Base-by-base conservation (phyloP, 1,140 invertebrate species). In the Manduca sexta region DNA sequence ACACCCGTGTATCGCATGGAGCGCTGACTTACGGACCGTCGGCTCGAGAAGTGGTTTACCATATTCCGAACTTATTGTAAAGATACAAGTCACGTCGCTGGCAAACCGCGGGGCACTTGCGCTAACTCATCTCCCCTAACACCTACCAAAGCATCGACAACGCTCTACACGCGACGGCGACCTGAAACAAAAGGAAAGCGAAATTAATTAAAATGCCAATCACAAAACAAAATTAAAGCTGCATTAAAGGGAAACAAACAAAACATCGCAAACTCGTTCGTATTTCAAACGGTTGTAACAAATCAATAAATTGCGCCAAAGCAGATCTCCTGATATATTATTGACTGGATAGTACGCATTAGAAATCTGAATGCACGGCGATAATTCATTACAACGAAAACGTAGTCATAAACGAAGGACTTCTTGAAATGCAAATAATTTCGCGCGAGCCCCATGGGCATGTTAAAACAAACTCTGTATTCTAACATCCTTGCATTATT, bases 151-250 rank as follows among this genome's bases (percentile, higher is more conserved):
- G 54, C 49, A 67, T 65, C 52, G 63, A 71, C 54, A 65, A 69
- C 60, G 60, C 49, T 60, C 65, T 63, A 73, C 66, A 69, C 72
- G 56, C 71, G 77, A 70, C 74, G 75, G 71, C 78, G 74, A 87
- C 84, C 86, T 87, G 84, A 73, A 87, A 87, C 86, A 87, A 87
- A 87, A 86, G 76, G 65, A 86, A 86, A 86, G 84, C 84, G 68
- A 86, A 87, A 86, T 87, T 86, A 87, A 86, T 86, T 57, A 80
- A 80, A 84, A 68, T 75, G 80, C 78, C 78, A 82, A 82, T 80
- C 44, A 80, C 69, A 78, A 72, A 76, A 65, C 47, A 67, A 67
- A 64, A 61, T 56, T 52, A 49, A 43, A 56, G 46, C 52, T 18
- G 43, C 16, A 13, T 4, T 35, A n/a, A 16, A 16, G 11, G 33